phyloP scores from a whole-genome alignment of 2,113 vertebrate species.

The Chaetops frenatus region DNA sequence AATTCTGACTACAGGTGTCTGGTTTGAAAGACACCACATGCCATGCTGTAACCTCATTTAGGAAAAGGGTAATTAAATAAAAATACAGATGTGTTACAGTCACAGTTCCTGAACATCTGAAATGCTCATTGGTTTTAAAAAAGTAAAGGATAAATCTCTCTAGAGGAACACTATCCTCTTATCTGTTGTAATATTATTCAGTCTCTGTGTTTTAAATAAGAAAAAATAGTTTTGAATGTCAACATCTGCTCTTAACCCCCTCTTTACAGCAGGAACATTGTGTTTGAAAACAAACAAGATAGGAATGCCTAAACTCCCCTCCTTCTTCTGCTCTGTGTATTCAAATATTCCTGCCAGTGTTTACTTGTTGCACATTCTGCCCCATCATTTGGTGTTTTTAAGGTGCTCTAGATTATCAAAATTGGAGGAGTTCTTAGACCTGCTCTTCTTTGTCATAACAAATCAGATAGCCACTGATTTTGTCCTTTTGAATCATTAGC shows the following conservation, averaged over 20 bases:
- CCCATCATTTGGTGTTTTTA: background rate
- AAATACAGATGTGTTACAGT: conserved; percentile 68
- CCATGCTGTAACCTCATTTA: conserved; percentile 63
- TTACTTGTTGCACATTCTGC: background rate
- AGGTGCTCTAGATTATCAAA: background rate
- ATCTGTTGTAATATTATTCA: conserved; percentile 7
- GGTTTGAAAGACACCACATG: conserved; percentile 52
- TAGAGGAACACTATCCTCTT: background rate
- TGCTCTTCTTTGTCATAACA: background rate
- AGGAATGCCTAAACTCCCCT: background rate
- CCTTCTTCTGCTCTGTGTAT: background rate
- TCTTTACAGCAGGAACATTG: background rate
- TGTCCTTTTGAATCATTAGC: background rate
- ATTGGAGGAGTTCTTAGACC: background rate
- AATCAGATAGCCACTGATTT: background rate
- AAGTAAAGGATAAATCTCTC: background rate
- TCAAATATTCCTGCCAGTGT: background rate
- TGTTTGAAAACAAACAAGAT: conserved; percentile 1
- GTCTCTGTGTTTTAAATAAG: conserved; percentile 36
- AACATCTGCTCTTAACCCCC: background rate
- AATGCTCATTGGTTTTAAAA: conserved; percentile 11
- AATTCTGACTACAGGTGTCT: conserved; percentile 65
- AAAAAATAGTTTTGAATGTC: background rate
- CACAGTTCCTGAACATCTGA: conserved; percentile 66
- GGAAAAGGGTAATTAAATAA: conserved; percentile 72